These are phyloP conservation scores for Coremacera marginata DNA, from an alignment of 2,888 invertebrate species.

Conservation along the genomic window DNA sequence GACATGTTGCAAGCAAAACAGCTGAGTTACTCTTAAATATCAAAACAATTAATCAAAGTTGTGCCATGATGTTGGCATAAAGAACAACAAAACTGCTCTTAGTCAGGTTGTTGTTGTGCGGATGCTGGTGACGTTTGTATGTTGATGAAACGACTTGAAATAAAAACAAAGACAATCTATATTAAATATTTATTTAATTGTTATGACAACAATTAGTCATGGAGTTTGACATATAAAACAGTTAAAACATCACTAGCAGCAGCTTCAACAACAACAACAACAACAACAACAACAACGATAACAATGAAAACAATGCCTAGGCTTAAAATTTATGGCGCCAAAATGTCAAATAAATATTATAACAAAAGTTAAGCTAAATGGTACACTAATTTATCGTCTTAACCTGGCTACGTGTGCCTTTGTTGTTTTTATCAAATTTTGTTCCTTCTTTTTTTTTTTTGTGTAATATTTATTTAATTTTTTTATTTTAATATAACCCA, in stretches of 20 bases:
- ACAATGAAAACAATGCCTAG: too few species aligned
- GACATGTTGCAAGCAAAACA: conserved; percentile 19
- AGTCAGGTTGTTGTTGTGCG: background rate
- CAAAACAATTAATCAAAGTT: background rate
- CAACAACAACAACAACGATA: background rate
- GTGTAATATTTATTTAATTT: background rate
- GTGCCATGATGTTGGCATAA: background rate
- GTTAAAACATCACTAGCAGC: background rate
- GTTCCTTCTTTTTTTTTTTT: too few species aligned
- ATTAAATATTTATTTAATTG: conserved; percentile 47
- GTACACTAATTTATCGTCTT: too few species aligned
- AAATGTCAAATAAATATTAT: conserved; percentile 11
- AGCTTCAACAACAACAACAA: background rate
- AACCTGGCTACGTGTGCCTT: too few species aligned
- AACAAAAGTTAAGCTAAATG: background rate
- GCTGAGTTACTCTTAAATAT: background rate
- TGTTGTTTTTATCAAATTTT: too few species aligned
- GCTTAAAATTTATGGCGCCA: background rate
- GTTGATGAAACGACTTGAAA: background rate
- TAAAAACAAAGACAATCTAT: conserved; percentile 26
- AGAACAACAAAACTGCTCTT: background rate
- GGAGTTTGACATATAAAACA: conserved; percentile 37
- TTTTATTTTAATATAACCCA: too few species aligned
- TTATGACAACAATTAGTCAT: conserved; percentile 57
- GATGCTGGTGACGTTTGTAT: background rate